These are phyloP conservation scores for Petrophora chlorosata DNA, from an alignment of 2,888 invertebrate genomes.

Conservation along the genomic window DNA sequence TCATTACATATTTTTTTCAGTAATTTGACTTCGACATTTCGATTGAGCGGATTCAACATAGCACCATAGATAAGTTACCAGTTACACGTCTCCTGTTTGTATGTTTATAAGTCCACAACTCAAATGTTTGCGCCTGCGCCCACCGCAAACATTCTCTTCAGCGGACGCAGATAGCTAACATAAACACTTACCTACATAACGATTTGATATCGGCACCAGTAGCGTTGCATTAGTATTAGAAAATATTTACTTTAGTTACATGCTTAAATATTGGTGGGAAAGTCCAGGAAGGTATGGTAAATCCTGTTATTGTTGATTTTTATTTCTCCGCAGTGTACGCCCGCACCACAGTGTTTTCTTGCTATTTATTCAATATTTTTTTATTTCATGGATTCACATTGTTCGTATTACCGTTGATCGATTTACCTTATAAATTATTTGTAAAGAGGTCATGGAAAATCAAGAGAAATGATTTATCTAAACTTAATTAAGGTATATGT, in stretches of 20 bases:
- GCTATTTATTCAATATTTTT: too few species aligned
- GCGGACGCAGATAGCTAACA: constrained; percentile 54
- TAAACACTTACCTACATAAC: constrained; percentile 24
- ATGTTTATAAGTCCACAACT: constrained; percentile 18
- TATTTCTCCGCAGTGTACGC: too few species aligned
- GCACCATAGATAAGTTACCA: neutral
- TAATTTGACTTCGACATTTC: too few species aligned
- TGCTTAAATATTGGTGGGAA: neutral
- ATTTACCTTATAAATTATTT: too few species aligned
- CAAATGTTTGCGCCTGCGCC: constrained; percentile 59
- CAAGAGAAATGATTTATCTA: too few species aligned
- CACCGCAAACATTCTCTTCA: constrained; percentile 58
- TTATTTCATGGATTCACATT: too few species aligned
- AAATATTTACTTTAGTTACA: constrained; percentile 17
- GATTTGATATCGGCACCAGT: constrained; percentile 13
- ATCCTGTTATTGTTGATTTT: too few species aligned
- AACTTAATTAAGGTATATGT: too few species aligned
- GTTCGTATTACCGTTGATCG: too few species aligned
- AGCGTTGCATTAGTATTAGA: constrained; percentile 5
- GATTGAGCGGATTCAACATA: neutral
- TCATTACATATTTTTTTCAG: too few species aligned
- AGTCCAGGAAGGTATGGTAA: neutral
- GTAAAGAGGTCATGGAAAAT: too few species aligned
- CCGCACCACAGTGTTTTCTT: too few species aligned
- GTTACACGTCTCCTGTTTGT: constrained; percentile 13